phyloP scores from a whole-genome alignment of 1,140 invertebrate species.

The Bursaphelenchus mucronatus region DNA sequence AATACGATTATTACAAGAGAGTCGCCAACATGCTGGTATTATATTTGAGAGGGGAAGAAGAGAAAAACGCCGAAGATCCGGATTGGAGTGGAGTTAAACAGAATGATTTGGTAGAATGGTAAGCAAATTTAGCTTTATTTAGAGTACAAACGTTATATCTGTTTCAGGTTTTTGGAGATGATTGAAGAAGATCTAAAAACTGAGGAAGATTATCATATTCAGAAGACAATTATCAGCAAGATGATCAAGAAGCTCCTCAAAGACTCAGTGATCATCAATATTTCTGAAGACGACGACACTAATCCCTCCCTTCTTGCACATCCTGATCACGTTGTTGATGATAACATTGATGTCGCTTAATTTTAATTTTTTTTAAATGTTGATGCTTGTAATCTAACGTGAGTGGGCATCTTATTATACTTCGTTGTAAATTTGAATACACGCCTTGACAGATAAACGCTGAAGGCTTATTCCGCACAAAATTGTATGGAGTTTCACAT shows the following conservation, averaged over 20 bases:
- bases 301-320: conserved; percentile 86
- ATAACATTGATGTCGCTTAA: conserved; percentile 17
- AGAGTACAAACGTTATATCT: not conserved
- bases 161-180: conserved; percentile 73
- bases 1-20: conserved; percentile 88
- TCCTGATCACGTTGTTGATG: conserved; percentile 85
- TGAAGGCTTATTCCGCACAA: no score
- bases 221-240: conserved; percentile 86
- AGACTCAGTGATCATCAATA: conserved; percentile 54
- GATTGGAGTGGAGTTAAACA: conserved; percentile 70
- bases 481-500: no score
- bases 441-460: no score
- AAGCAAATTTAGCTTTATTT: conserved; percentile 61
- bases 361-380: not conserved
- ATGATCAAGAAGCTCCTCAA: conserved; percentile 86
- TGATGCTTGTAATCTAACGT: not conserved
- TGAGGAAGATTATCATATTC: conserved; percentile 85
- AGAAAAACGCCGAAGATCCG: conserved; percentile 63
- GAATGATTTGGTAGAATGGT: conserved; percentile 86
- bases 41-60: conserved; percentile 80
- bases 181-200: conserved; percentile 78
- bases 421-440: not conserved
- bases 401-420: not conserved
- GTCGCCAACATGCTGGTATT: conserved; percentile 84
- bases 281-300: conserved; percentile 67